Conservation (phyloP, 2,113 vertebrate species). For the Halichoeres trimaculatus region DNA sequence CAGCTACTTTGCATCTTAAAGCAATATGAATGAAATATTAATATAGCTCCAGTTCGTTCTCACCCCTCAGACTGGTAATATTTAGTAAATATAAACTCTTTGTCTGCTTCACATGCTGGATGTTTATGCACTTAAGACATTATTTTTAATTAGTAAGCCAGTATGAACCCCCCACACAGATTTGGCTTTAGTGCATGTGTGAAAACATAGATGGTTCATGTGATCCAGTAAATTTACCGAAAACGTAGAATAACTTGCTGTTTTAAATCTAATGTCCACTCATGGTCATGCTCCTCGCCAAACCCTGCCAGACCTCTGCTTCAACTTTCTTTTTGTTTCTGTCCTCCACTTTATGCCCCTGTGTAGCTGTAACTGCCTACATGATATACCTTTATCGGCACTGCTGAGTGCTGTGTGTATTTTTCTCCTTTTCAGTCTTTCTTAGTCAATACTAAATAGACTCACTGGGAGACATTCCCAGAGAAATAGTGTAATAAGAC, state of each 20-base stretch:
- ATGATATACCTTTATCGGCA: constrained; percentile 45
- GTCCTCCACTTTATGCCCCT: constrained; percentile 8
- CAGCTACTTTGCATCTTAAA: too few relatives aligned
- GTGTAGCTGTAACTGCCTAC: constrained; percentile 15
- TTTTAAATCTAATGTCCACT: constrained; percentile 1
- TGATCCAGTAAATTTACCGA: not conserved
- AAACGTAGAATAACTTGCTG: not conserved
- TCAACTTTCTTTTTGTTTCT: not conserved
- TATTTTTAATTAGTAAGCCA: not conserved
- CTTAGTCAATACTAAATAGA: constrained; percentile 41
- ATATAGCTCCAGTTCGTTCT: not conserved
- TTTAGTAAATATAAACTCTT: constrained; percentile 12
- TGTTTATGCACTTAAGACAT: too few relatives aligned
- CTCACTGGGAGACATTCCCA: constrained; percentile 18
- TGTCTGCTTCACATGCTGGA: too few relatives aligned
- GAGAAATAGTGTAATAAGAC: constrained; percentile 36
- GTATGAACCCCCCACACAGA: not conserved
- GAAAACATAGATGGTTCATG: not conserved
- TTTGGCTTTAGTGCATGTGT: too few relatives aligned
- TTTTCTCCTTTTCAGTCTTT: constrained; percentile 42
- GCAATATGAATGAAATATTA: too few relatives aligned
- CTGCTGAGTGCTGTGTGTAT: constrained; percentile 22
- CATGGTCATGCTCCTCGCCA: not conserved
- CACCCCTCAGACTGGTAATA: constrained; percentile 7
- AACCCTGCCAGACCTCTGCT: not conserved